Evolutionary conservation across 1,140 invertebrate genomes (phyloP), one percentile per base, ranked within the genome.

Genomic region (Drosophila varians): DNA sequence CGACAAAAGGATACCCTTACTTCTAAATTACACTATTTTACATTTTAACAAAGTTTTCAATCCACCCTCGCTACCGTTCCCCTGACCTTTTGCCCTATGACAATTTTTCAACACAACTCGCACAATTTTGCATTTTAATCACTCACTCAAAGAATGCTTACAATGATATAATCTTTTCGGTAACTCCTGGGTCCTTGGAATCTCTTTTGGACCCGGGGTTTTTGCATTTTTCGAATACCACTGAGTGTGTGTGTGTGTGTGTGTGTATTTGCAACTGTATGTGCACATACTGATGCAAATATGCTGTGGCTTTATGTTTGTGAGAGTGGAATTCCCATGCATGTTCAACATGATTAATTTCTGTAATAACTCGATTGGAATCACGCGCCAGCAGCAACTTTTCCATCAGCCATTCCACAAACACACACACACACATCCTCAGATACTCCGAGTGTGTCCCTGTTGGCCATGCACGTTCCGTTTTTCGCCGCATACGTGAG

Each of bases 261-360:
- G 45, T 47, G 45, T 12, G 4, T 23, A 7, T 45, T 18, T 12
- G 21, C 23, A 7, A n/a, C 14, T 31, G n/a, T 25, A 19, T 40
- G 55, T 68, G 56, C 61, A 66, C 58, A 80, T 80, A 64, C 69
- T 80, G 82, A 87, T 87, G 82, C 74, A 82, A 87, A 87, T 77
- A 72, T 73, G 69, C 76, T 83, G 73, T 54, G 64, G 58, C 45
- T 77, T 74, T 19, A 26, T 65, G 42, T 47, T 49, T 72, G 36
- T 28, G 38, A 34, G 74, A 75, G 82, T 79, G 82, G 79, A 84
- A 87, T 87, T 87, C 82, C 82, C 84, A 87, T 87, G 77, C 82
- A 87, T 87, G 83, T 87, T 87, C 77, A 87, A 87, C 82, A 87
- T 87, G 82, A 87, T 87, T 87, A 87, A 87, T 87, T 87, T 87